A percentile compares a stretch with the other conserved stretches of the same genome.
These are phyloP conservation scores for Phyllostomus discolor DNA, from an alignment of 2,113 vertebrate genomes.

Conservation along the genomic window DNA sequence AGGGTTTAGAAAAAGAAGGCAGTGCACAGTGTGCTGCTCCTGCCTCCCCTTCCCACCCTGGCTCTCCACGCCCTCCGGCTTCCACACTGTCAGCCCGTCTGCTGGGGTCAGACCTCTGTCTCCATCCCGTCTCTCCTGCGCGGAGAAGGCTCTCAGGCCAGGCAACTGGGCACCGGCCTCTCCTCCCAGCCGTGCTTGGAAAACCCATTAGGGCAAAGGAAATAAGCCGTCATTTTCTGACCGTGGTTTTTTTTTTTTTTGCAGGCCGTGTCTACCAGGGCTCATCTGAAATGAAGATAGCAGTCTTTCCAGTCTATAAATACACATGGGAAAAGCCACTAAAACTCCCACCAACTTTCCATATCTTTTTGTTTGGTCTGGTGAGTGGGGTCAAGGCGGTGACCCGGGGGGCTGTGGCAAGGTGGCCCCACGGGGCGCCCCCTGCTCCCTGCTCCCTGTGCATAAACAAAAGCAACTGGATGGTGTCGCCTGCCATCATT, in stretches of 20 bases:
- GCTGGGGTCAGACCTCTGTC: background rate
- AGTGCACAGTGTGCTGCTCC: background rate
- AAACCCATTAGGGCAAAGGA: background rate
- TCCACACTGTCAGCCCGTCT: background rate
- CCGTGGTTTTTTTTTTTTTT: rapidly evolving
- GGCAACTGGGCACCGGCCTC: background rate
- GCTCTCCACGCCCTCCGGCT: background rate
- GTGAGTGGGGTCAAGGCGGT: background rate
- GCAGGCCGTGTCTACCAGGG: background rate
- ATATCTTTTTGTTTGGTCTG: constrained; percentile 59
- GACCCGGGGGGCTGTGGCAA: background rate
- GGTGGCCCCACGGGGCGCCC: background rate
- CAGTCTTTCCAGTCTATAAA: background rate
- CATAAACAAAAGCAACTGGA: constrained; percentile 63
- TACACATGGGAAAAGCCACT: background rate
- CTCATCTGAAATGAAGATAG: background rate
- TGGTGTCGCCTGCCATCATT: background rate
- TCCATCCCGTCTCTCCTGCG: background rate
- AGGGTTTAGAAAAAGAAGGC: background rate
- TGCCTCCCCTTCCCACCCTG: background rate
- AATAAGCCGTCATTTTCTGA: background rate
- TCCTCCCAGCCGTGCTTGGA: background rate
- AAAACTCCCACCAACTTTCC: background rate
- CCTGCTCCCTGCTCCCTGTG: background rate
- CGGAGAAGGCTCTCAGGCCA: background rate